These are phyloP conservation scores for Nothocercus julius DNA, from an alignment of 2,113 vertebrate species.

Conservation along the genomic window DNA sequence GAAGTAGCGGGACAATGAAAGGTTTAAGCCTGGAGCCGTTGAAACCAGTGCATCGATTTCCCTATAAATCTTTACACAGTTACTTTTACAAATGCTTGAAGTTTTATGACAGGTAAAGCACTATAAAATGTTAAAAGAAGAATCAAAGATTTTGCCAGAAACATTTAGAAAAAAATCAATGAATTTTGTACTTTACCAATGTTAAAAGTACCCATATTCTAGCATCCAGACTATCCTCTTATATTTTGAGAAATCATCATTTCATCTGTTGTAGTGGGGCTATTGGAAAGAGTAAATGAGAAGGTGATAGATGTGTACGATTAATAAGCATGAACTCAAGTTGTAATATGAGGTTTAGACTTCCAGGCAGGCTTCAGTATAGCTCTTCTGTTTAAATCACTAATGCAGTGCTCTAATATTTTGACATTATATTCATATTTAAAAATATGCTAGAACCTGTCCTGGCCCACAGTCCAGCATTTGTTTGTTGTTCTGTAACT, in stretches of 20 bases:
- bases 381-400: background rate
- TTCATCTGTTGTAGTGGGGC: background rate
- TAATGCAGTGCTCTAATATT: background rate
- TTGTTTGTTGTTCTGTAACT: background rate
- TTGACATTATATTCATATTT: background rate
- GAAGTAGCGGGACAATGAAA: background rate
- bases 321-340: background rate
- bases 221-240: background rate
- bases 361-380: background rate
- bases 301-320: background rate
- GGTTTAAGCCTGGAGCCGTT: background rate
- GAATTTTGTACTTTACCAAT: background rate
- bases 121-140: background rate
- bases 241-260: background rate
- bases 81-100: background rate
- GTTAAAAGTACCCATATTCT: background rate
- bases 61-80: background rate
- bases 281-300: background rate
- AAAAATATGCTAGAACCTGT: background rate
- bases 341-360: background rate
- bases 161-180: background rate
- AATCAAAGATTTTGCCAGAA: background rate
- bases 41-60: background rate
- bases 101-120: background rate
- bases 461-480: background rate